Base-by-base conservation (phyloP, 2,797 vertebrate genomes). In the Chloroceryle amazona region DNA sequence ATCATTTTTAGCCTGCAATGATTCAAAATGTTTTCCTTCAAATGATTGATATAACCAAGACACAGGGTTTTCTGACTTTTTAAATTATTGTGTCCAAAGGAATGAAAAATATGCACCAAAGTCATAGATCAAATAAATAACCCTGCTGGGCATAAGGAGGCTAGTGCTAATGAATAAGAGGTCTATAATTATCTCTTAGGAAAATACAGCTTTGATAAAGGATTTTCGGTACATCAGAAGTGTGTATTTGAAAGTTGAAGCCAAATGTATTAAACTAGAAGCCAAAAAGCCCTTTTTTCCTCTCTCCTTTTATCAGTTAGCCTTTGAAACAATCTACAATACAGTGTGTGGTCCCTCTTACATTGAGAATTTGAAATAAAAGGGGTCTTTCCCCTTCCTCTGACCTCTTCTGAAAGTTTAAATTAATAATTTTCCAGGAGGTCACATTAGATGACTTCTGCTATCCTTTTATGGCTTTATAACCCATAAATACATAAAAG, bases 51-150 rank as follows among this genome's bases (percentile, higher is more conserved):
- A 63, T 20, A 70, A 70, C 4, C 5, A 35, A 57, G 70, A 72
- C 31, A 37, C 15, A 86, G 31, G 9, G 29, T 81, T 72, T 75
- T 46, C 35, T 37, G 42, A 57, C 6, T 83, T 90, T 86, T 75
- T 20, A 90, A 92, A 70, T 68, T 21, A 42, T 88, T 60, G n/a
- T 51, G 11, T 51, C 44, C 54, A 39, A 76, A 86, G 92, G 55
- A 90, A 75, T 68, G 39, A 63, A 86, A 92, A 80, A 86, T 60
- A 67, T 13, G 20, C 39, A 75, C 54, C n/a, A 57, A 88, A 93
- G 73, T 62, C 33, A 70, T 22, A 84, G 73, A 96, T 82, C 73
- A 95, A 96, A 95, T 76, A 93, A 90, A 66, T 84, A 92, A 76
- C 58, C 39, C 83, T 93, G 49, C 83, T 86, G 81, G 31, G 81